Conservation (phyloP, 2,888 invertebrate genomes). For the Limnephilus rhombicus region DNA sequence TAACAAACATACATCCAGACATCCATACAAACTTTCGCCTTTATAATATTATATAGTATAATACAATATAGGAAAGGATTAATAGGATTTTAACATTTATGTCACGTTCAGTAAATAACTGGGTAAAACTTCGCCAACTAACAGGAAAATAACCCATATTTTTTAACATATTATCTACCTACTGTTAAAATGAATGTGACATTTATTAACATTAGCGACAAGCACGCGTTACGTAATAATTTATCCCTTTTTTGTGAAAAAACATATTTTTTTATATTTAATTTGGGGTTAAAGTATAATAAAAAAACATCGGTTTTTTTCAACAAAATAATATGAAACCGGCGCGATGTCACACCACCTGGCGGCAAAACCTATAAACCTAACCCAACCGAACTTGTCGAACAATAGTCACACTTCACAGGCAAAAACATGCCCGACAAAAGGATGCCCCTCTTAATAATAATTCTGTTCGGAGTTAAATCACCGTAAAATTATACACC, state of each 20-base stretch:
- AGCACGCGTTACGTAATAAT: background rate
- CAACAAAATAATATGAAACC: background rate
- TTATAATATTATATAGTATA: too few species aligned
- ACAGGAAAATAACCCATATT: background rate
- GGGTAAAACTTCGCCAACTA: background rate
- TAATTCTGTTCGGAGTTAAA: conserved; percentile 52
- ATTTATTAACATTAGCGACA: background rate
- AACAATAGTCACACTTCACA: conserved; percentile 46
- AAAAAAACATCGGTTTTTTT: background rate
- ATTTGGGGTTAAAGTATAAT: background rate
- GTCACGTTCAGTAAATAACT: background rate
- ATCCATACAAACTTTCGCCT: too few species aligned
- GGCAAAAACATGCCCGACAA: conserved; percentile 29
- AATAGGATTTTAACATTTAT: too few species aligned
- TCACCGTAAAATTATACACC: conserved; percentile 59
- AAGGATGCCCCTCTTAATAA: conserved; percentile 32
- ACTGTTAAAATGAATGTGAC: background rate
- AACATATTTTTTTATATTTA: background rate
- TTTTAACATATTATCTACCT: background rate
- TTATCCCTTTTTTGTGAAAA: conserved; percentile 4
- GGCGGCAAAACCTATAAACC: conserved; percentile 18
- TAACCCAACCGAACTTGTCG: background rate
- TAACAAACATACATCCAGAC: too few species aligned
- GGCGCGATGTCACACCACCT: conserved; percentile 50
- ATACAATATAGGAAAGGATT: too few species aligned